Evolutionary conservation across 2,797 vertebrate species (phyloP), one percentile per base, ranked within the genome.

Genomic region (Glyptemys insculpta): DNA sequence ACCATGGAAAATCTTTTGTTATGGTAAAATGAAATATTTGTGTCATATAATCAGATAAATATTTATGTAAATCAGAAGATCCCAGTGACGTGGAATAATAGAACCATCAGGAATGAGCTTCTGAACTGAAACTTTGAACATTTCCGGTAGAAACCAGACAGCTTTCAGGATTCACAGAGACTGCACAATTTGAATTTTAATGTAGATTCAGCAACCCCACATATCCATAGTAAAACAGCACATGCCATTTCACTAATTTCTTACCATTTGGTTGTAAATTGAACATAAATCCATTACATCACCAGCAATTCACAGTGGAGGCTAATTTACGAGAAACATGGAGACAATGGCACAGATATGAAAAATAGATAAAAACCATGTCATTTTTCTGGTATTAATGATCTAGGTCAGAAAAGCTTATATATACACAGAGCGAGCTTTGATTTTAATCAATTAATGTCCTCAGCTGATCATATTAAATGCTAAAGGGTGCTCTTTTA

Each of bases 131-230:
- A 78, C 50, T 87, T 65, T 72, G 19, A 94, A 89, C 23, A 84
- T 83, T 93, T 91, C 92, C 12, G 3, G n/a, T 79, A 76, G 81
- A 96, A 89, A 85, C 25, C 41, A 90, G 23, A 59, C 72, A 88
- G 49, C 12, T 92, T 94, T 87, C n/a, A 87, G 83, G 93, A 90
- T 95, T 94, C 81, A 93, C 62, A 34, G 90, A 52, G 78, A 95
- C 56, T 94, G 68, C 47, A 80, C 4, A 82, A 87, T 96, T 86
- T 95, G 80, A 96, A 94, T 95, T 88, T 92, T 92, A 90, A 88
- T 91, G 19, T 92, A 91, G 31, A 83, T 95, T 95, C 79, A 95
- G 83, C 27, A 89, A 87, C 31, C 74, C 49, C 79, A 53, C 27
- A 59, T n/a, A 62, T 86, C 56, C 68, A 91, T 15, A 2, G 6